Evolutionary conservation across 2,888 invertebrate genomes (phyloP), one percentile per base, ranked within the genome.

Genomic region (Dolomedes plantarius): DNA sequence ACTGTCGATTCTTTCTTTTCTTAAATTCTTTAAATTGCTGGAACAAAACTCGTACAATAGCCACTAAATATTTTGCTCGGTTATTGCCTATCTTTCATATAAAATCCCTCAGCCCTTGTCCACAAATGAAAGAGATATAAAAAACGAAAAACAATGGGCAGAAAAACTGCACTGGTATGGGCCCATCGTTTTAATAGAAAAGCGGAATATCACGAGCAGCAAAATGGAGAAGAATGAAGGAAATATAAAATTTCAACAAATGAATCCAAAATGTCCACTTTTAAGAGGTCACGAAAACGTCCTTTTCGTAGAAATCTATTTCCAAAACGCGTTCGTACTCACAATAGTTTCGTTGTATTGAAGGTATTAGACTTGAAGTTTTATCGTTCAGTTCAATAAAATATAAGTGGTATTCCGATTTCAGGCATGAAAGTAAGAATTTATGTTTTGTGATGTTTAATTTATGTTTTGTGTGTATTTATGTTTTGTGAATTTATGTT

Each of bases 1-100:
- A 56, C 62, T 67, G 31, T 46, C 68, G 29, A 75, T 75, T 75
- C 41, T 75, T 72, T 69, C 69, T 68, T 32, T 69, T 36, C 27
- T 11, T 74, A 62, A 74, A 81, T 74, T 41, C 69, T 27, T 13
- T 27, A 41, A 41, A 62, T 67, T n/a, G 23, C 19, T 39, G 3
- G 62, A 32, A 67, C 67, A 67, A 62, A 39, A 62, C 62, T n/a
- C 41, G 28, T 77, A 83, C 83, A 83, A 83, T 83, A 50, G 83
- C 83, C 56, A 73, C 83, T 83, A 77, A 83, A 83, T 77, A 83
- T 83, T 39, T 73, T 65, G 11, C 39, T 29, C n/a, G 46, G 68
- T 62, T 71, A 82, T 75, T 36, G 56, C 68, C 23, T 6, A 3
- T 23, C 3, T 56, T 3, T 23, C 1, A 5, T 56, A 23, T 19